Conservation (phyloP, 1,140 invertebrate species). For the Apis florea region DNA sequence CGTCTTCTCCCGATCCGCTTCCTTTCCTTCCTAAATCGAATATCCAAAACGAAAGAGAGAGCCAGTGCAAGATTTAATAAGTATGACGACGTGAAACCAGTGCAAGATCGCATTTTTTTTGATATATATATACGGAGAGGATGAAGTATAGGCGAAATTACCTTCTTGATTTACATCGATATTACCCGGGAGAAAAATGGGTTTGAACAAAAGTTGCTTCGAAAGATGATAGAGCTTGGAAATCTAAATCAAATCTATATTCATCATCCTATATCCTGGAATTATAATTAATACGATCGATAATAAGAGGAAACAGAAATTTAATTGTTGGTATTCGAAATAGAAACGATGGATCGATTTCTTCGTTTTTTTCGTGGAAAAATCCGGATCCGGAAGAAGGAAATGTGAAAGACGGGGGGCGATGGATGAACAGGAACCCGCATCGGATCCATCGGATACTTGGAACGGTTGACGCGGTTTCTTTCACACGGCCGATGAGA, state of each 20-base stretch:
- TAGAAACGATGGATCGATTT: too few species aligned
- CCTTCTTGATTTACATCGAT: conserved; percentile 14
- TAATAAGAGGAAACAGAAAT: too few species aligned
- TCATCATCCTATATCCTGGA: accelerated
- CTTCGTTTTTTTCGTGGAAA: background rate
- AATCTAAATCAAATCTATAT: background rate
- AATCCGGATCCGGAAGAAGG: conserved; percentile 17
- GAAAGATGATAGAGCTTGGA: background rate
- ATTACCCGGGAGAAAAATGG: conserved; percentile 7
- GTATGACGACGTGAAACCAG: background rate
- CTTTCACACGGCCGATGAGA: conserved; percentile 69
- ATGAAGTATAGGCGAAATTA: conserved; percentile 2
- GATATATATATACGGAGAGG: background rate
- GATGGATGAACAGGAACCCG: conserved; percentile 50
- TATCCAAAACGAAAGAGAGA: background rate
- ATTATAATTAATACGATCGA: background rate
- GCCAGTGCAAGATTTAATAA: background rate
- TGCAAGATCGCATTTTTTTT: background rate
- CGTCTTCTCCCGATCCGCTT: too few species aligned
- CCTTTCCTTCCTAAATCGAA: too few species aligned
- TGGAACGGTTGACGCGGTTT: conserved; percentile 61
- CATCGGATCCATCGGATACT: conserved; percentile 56
- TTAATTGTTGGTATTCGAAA: too few species aligned
- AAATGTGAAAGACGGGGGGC: conserved; percentile 1
- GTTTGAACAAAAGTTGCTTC: background rate